phyloP scores from a whole-genome alignment of 1,140 invertebrate genomes.

The Gryllus bimaculatus region DNA sequence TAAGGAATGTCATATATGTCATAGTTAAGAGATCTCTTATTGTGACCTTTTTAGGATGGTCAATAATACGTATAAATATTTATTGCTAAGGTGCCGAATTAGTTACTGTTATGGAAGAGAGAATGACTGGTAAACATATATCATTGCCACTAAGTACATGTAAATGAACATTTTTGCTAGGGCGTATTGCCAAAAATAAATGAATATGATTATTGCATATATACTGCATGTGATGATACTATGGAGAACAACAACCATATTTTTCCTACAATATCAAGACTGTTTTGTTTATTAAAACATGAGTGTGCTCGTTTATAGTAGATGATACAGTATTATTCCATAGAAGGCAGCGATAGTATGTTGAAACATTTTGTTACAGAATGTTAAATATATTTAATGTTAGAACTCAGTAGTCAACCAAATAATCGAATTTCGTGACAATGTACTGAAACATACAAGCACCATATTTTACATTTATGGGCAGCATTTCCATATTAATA shows the following conservation, averaged over 20 bases:
- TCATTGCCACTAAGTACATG: neutral
- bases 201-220: neutral
- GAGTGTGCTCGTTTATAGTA: neutral
- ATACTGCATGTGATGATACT: neutral
- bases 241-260: constrained; percentile 1
- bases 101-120: neutral
- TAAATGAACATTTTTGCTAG: neutral
- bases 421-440: neutral
- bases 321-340: constrained; percentile 11
- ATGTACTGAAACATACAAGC: constrained; percentile 6
- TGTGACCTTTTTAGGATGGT: neutral
- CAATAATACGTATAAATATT: constrained; percentile 6
- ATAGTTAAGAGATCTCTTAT: neutral
- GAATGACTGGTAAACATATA: neutral
- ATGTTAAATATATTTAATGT: neutral
- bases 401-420: no score
- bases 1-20: neutral
- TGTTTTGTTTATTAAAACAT: constrained; percentile 6
- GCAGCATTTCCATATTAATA: neutral
- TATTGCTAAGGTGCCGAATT: neutral
- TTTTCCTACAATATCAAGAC: constrained; percentile 5
- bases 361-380: constrained; percentile 7
- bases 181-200: neutral
- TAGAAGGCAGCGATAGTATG: neutral
- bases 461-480: constrained; percentile 10